Evolutionary conservation across 2,113 vertebrate species (phyloP), one percentile per base, ranked within the genome.

Genomic region (Galeopterus variegatus): DNA sequence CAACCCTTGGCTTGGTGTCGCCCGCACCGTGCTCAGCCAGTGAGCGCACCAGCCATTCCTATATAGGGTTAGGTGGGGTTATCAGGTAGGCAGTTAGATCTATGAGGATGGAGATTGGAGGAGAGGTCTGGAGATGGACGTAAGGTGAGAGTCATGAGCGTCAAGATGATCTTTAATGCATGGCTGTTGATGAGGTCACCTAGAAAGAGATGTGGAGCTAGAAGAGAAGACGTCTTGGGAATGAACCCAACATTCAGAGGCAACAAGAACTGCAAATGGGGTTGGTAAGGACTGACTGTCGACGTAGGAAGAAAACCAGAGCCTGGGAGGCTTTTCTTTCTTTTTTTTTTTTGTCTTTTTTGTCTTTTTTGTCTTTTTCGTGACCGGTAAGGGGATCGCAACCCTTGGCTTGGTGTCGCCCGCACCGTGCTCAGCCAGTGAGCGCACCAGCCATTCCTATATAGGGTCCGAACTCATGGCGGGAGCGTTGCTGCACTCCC

Each of bases 131-230:
- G 41, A 36, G 31, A 23, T 7, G 18, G n/a, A 67, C 28, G 15
- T 15, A 1, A 21, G 3, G 21, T 67, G 52, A 36, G 26, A 18
- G 13, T 48, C 52, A 1, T n/a, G 8, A 19, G 11, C 4, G 1
- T 50, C 41, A 48, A 69, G 60, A 8, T 56, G 52, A 31, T 80
- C 36, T 79, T 70, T 24, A 83, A 9, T 50, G 15, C 36, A 11
- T 1, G 31, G 15, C 11, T 11, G 2, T 50, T 79, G 48, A 14
- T 24, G 5, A 93, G 36, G 1, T 70, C 21, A 67, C 31, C 12
- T 23, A 6, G 41, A 26, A 52, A n/a, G 69, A 56, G 48, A 69
- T 10, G 48, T 73, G 69, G 14, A n/a, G 28, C 67, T 10, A 12
- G 26, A n/a, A 6, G 6, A 54, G 36, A 31, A 8, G 2, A 3